Percentiles rank a stretch among this genome's conserved stretches.
phyloP scores from a whole-genome alignment of 2,888 invertebrate species.

The Parnassius smintheus region DNA sequence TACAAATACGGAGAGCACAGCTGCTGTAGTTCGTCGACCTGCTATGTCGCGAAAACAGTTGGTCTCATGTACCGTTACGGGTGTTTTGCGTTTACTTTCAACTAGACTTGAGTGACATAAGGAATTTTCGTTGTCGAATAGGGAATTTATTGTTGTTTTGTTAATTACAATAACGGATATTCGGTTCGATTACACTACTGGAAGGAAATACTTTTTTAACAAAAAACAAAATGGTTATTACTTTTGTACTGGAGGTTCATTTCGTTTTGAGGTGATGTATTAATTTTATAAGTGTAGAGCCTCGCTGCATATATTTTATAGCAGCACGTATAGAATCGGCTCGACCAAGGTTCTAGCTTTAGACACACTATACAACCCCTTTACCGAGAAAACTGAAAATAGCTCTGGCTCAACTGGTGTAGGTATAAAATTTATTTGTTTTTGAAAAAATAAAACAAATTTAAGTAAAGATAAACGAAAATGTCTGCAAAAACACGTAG shows the following conservation, averaged over 20 bases:
- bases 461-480: neutral
- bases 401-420: too few species aligned
- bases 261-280: too few species aligned
- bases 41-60: constrained; percentile 38
- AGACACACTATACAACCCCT: too few species aligned
- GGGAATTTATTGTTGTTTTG: constrained; percentile 28
- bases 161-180: constrained; percentile 29
- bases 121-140: constrained; percentile 35
- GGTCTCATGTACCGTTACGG: constrained; percentile 46
- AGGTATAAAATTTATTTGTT: too few species aligned
- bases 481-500: neutral
- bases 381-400: too few species aligned
- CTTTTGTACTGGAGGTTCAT: constrained; percentile 1
- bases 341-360: too few species aligned
- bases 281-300: too few species aligned
- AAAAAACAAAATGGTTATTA: neutral
- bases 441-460: too few species aligned
- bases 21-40: constrained; percentile 50
- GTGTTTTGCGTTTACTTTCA: constrained; percentile 55
- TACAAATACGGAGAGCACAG: constrained; percentile 45
- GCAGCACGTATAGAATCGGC: too few species aligned
- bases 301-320: too few species aligned
- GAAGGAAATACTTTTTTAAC: neutral
- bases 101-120: constrained; percentile 40
- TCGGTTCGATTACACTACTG: constrained; percentile 15